phyloP scores from a whole-genome alignment of 2,113 vertebrate genomes.

The Morone saxatilis region DNA sequence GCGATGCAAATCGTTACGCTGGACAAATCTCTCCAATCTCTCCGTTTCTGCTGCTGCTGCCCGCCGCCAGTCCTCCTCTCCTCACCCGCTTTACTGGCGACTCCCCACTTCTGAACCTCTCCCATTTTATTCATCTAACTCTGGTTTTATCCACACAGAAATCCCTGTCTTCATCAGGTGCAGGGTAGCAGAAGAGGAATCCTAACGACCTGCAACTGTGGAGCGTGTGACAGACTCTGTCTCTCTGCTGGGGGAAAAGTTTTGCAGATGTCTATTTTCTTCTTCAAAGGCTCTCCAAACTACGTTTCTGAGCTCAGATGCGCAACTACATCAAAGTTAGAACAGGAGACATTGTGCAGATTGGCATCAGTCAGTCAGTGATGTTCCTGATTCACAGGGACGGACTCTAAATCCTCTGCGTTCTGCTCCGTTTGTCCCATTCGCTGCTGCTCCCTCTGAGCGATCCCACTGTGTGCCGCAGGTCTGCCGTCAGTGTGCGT shows the following conservation, averaged over 20 bases:
- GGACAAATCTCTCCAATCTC: conserved; percentile 61
- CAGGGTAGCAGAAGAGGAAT: conserved; percentile 8
- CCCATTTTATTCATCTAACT: conserved; percentile 71
- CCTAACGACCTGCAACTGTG: conserved; percentile 4
- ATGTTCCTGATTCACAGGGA: conserved; percentile 8
- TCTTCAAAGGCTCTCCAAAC: conserved; percentile 23
- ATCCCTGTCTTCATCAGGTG: conserved; percentile 44
- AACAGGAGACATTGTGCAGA: conserved; percentile 37
- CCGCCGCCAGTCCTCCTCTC: conserved; percentile 56
- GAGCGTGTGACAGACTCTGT: not conserved
- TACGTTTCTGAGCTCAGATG: conserved; percentile 1
- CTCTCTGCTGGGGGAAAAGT: not conserved
- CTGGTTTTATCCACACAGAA: conserved; percentile 39
- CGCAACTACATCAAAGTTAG: conserved; percentile 22
- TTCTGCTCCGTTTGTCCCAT: conserved; percentile 53
- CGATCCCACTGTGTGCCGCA: conserved; percentile 19
- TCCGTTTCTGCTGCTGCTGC: conserved; percentile 61
- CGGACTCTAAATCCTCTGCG: conserved; percentile 46
- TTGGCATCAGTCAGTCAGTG: conserved; percentile 35
- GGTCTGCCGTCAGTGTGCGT: conserved; percentile 61
- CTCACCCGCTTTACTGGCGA: conserved; percentile 6
- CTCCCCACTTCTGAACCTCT: conserved; percentile 62
- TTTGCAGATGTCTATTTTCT: conserved; percentile 11
- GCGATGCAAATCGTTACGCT: conserved; percentile 64
- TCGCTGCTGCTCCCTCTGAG: conserved; percentile 44